Evolutionary conservation across 2,113 vertebrate species (phyloP).

Genomic region (Catharus minimus): DNA sequence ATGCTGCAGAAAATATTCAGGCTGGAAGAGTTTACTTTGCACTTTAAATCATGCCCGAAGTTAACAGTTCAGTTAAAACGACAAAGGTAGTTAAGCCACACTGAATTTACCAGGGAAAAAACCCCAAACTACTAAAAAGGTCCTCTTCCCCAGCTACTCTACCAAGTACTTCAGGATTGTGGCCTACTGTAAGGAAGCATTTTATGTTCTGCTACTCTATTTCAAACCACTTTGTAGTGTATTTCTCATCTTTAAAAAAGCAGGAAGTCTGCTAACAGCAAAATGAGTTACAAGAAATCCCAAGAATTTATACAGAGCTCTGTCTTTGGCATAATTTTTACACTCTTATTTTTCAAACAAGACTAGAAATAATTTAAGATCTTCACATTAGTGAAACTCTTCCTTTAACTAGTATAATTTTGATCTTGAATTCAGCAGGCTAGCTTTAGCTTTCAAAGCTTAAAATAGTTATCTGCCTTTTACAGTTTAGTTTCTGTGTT

Average conservation of each 20-base stretch:
- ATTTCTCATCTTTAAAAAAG: not conserved
- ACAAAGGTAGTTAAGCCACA: not conserved
- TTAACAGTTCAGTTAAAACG: not conserved
- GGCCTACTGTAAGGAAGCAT: not conserved
- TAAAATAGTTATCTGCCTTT: constrained; percentile 13
- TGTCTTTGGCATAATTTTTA: not conserved
- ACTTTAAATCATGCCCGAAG: not conserved
- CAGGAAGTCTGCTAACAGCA: not conserved
- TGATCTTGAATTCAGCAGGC: not conserved
- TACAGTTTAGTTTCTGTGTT: not conserved
- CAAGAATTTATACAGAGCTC: not conserved
- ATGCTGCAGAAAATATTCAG: not conserved
- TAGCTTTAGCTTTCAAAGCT: not conserved
- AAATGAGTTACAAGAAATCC: not conserved
- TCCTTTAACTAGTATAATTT: not conserved
- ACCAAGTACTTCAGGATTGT: not conserved
- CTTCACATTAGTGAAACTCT: not conserved
- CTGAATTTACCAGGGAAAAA: not conserved
- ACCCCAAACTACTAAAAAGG: not conserved
- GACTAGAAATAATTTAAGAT: not conserved
- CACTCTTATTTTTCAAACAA: not conserved
- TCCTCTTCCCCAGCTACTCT: not conserved
- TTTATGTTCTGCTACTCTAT: not conserved
- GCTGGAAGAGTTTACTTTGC: not conserved
- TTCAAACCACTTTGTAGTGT: not conserved